Evolutionary conservation across 2,888 invertebrate genomes (phyloP).

Genomic region (Hedya salicella): DNA sequence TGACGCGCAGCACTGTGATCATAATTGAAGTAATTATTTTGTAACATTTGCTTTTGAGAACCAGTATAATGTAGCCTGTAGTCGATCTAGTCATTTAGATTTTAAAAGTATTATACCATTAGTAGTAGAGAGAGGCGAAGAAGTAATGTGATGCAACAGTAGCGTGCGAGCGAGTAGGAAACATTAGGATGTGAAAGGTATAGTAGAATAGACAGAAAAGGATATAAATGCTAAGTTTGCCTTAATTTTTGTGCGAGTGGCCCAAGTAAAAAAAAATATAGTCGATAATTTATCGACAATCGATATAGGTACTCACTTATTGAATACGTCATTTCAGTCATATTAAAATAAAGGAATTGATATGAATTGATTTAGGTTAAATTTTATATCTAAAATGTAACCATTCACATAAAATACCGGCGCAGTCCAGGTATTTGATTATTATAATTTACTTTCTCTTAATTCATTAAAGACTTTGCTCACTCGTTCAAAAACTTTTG

Average conservation of each 20-base stretch:
- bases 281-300: background rate
- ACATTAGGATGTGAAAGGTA: constrained; percentile 50
- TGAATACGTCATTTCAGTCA: background rate
- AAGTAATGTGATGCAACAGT: constrained; percentile 68
- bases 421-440: too few species aligned
- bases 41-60: constrained; percentile 24
- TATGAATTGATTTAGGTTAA: constrained; percentile 27
- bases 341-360: constrained; percentile 28
- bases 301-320: too few species aligned
- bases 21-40: constrained; percentile 13
- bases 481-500: constrained; percentile 29
- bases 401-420: too few species aligned
- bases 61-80: constrained; percentile 51
- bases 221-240: constrained; percentile 53
- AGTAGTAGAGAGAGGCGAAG: constrained; percentile 71
- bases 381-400: background rate
- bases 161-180: constrained; percentile 64
- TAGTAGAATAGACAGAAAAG: constrained; percentile 52
- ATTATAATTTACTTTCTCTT: too few species aligned
- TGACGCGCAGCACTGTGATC: constrained; percentile 35
- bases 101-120: constrained; percentile 55
- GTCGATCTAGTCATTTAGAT: constrained; percentile 54
- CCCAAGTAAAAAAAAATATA: constrained; percentile 1
- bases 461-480: background rate
- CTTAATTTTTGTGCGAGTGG: constrained; percentile 56